phyloP scores from a whole-genome alignment of 1,140 invertebrate genomes.

The Thaumatotibia leucotreta region DNA sequence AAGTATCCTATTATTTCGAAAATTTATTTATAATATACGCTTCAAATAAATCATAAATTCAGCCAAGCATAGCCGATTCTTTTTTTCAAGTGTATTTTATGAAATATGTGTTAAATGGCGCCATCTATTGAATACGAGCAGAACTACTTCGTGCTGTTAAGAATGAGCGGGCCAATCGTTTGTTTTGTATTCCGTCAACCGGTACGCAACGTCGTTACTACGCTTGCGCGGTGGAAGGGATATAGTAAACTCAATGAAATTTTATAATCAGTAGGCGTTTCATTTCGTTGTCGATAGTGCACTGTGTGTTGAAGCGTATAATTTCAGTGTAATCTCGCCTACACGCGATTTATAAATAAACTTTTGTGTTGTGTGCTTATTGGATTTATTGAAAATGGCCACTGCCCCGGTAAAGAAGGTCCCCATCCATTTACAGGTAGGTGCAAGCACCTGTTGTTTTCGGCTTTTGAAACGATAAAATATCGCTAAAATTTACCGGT shows the following conservation, averaged over 20 bases:
- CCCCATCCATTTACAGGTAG: slow-evolving; percentile 94
- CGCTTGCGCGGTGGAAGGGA: slow-evolving; percentile 61
- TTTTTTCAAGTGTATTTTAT: not conserved
- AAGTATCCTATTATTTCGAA: not conserved
- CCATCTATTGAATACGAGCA: not conserved
- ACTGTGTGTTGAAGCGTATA: slow-evolving; percentile 9
- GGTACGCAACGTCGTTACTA: slow-evolving; percentile 37
- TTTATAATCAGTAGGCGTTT: slow-evolving; percentile 45
- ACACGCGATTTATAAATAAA: slow-evolving; percentile 61
- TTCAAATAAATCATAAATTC: not conserved
- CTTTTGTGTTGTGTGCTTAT: slow-evolving; percentile 55
- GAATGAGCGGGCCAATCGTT: slow-evolving; percentile 9
- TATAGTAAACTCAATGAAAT: slow-evolving; percentile 50
- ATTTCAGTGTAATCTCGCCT: slow-evolving; percentile 32
- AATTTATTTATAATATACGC: not conserved
- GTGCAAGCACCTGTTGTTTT: slow-evolving; percentile 52
- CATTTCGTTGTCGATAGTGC: slow-evolving; percentile 28
- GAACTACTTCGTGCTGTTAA: slow-evolving; percentile 21
- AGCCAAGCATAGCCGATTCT: too few species aligned
- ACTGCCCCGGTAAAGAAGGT: slow-evolving; percentile 90
- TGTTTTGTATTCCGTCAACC: slow-evolving; percentile 29
- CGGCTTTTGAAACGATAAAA: slow-evolving; percentile 16
- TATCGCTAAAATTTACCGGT: slow-evolving; percentile 15
- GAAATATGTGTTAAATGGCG: not conserved
- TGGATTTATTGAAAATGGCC: slow-evolving; percentile 54